Percentiles rank a stretch among this genome's conserved stretches.
phyloP scores from a whole-genome alignment of 2,797 vertebrate species.

The Microctenopoma stevenorrisi region DNA sequence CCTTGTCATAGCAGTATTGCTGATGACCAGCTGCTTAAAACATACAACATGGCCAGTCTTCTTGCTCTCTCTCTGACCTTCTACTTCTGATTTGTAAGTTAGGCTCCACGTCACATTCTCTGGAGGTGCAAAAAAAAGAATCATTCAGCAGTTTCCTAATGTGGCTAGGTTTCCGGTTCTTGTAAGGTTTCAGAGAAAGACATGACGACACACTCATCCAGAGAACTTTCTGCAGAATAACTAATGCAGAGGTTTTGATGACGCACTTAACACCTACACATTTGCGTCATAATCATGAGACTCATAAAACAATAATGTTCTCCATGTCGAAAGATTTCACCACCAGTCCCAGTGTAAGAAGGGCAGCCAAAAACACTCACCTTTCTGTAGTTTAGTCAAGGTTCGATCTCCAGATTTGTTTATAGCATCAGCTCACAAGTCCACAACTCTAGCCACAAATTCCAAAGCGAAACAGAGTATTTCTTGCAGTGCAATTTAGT shows the following conservation, averaged over 20 bases:
- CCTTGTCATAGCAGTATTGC: constrained; percentile 31
- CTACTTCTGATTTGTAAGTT: constrained; percentile 5
- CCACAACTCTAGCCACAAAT: constrained; percentile 16
- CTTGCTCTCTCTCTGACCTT: constrained; percentile 16
- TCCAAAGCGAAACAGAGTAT: constrained; percentile 2
- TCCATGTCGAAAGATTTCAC: constrained; percentile 14
- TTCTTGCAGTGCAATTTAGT: constrained; percentile 11
- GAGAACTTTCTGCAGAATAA: constrained; percentile 17
- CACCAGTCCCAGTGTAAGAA: constrained; percentile 1
- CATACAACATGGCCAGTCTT: constrained; percentile 6
- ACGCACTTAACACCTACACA: constrained; percentile 58
- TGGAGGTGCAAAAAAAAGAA: constrained; percentile 13
- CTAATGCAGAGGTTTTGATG: constrained; percentile 47
- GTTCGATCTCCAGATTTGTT: constrained; percentile 2
- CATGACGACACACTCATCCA: constrained; percentile 30
- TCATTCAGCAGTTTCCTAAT: constrained; percentile 19
- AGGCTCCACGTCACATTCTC: constrained; percentile 28
- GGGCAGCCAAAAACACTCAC: not conserved
- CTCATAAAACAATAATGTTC: constrained; percentile 46
- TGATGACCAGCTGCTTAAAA: constrained; percentile 48
- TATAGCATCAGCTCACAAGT: not conserved
- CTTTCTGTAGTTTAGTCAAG: not conserved
- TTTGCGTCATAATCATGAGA: constrained; percentile 47
- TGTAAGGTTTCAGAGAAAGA: constrained; percentile 30
- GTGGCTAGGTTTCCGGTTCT: constrained; percentile 16